A percentile compares a stretch with the other conserved stretches of the same genome.
Evolutionary conservation across 2,888 invertebrate genomes (phyloP).

Genomic region (Dasysyrphus tricinctus): DNA sequence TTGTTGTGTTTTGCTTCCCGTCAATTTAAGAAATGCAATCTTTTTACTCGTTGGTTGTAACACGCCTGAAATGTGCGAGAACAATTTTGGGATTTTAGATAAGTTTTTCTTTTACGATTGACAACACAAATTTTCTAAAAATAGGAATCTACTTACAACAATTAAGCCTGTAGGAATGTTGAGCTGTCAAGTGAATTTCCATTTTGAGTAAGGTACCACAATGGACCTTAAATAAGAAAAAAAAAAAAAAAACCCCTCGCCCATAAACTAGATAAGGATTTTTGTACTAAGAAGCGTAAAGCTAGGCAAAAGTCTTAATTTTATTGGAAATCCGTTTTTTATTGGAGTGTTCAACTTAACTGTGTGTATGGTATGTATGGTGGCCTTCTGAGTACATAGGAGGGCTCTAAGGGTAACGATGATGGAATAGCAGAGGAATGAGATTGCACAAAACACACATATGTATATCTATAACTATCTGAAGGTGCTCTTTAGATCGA

Average conservation of each 20-base stretch:
- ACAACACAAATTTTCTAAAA: no score
- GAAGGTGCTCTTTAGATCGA: slow-evolving; percentile 2
- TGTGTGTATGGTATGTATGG: not conserved
- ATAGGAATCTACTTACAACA: no score
- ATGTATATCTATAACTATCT: not conserved
- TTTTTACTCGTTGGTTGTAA: no score
- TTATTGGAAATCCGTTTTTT: slow-evolving; percentile 73
- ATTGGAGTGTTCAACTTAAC: slow-evolving; percentile 71
- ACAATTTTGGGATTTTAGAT: no score
- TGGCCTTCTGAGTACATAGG: slow-evolving; percentile 23
- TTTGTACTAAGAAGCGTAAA: slow-evolving; percentile 73
- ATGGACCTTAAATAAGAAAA: slow-evolving; percentile 23
- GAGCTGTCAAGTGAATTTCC: slow-evolving; percentile 55
- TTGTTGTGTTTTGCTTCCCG: no score
- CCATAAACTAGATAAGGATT: slow-evolving; percentile 73
- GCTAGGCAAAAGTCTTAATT: slow-evolving; percentile 73
- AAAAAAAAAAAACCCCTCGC: slow-evolving; percentile 27
- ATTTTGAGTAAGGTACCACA: slow-evolving; percentile 2
- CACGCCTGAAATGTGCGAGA: no score
- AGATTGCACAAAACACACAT: not conserved
- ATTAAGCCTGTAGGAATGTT: slow-evolving; percentile 3
- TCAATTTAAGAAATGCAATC: no score
- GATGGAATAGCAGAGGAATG: not conserved
- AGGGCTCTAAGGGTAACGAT: slow-evolving; percentile 24
- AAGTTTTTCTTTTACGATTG: no score